Evolutionary conservation across 1,140 invertebrate species (phyloP).

Genomic region (Procambarus clarkii): DNA sequence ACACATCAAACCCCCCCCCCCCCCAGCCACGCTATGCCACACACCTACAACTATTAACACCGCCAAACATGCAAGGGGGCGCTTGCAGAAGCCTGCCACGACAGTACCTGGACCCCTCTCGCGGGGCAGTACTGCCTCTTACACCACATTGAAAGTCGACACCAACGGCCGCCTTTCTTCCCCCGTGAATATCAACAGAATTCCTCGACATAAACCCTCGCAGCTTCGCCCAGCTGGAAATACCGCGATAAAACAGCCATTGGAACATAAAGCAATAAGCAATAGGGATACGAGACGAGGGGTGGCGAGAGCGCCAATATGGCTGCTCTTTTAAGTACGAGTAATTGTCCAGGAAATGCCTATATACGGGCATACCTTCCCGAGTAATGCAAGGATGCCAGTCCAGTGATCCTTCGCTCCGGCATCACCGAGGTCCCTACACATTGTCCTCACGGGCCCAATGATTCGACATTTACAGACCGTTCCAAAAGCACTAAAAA

Average conservation of each 20-base stretch:
- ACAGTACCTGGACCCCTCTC: not conserved
- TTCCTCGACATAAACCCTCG: not conserved
- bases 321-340: conserved; percentile 32
- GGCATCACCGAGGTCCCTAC: not conserved
- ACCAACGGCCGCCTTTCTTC: not conserved
- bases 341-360: conserved; percentile 65
- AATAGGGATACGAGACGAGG: not conserved
- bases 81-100: not conserved
- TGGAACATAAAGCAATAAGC: not conserved
- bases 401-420: conserved; percentile 3
- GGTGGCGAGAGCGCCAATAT: not conserved
- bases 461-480: not conserved
- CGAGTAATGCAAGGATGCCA: conserved; percentile 41
- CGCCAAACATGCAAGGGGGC: too few species aligned
- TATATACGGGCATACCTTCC: conserved; percentile 61
- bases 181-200: conserved; percentile 16
- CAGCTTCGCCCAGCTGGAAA: not conserved
- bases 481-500: not conserved
- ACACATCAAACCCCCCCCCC: too few species aligned
- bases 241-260: not conserved
- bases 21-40: too few species aligned
- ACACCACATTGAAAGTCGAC: not conserved
- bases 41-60: too few species aligned
- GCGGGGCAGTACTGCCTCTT: not conserved
- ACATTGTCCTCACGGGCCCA: conserved; percentile 35